Evolutionary conservation across 2,888 invertebrate genomes (phyloP).

Genomic region (Drosophila pegasa): DNA sequence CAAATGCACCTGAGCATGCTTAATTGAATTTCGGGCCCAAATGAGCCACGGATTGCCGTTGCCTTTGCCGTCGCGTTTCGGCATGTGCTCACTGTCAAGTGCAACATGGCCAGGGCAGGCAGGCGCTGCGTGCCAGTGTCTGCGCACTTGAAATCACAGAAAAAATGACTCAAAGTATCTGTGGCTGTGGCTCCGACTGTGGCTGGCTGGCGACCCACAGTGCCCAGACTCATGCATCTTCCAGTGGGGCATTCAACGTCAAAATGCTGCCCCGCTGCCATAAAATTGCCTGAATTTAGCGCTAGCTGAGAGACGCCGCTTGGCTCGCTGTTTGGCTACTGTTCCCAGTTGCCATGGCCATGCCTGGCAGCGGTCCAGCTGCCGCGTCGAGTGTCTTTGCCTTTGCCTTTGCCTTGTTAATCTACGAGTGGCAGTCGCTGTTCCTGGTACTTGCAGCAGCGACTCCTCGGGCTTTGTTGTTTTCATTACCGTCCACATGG

Average conservation of each 20-base stretch:
- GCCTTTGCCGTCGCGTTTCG: conserved; percentile 20
- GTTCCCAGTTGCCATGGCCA: conserved; percentile 27
- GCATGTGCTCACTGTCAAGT: conserved; percentile 63
- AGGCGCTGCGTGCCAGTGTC: conserved; percentile 56
- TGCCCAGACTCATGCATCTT: conserved; percentile 68
- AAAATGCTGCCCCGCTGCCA: conserved; percentile 68
- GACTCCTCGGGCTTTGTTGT: conserved; percentile 71
- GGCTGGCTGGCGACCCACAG: conserved; percentile 39
- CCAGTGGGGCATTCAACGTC: conserved; percentile 75
- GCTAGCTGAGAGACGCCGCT: conserved; percentile 58
- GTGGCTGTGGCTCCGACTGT: neutral
- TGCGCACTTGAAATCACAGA: conserved; percentile 69
- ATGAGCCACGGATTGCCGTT: conserved; percentile 23
- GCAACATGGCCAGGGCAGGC: conserved; percentile 35
- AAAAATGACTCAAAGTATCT: conserved; percentile 24
- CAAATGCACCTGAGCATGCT: conserved; percentile 64
- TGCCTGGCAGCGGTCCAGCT: conserved; percentile 72
- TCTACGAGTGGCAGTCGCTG: conserved; percentile 64
- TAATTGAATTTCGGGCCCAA: conserved; percentile 68
- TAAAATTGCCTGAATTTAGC: conserved; percentile 81
- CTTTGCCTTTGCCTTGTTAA: conserved; percentile 75
- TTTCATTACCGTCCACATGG: conserved; percentile 77
- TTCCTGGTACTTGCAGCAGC: conserved; percentile 26
- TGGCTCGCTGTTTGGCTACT: conserved; percentile 33
- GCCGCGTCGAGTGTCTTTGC: conserved; percentile 68